Conservation (phyloP, 2,113 vertebrate species). For the Grammomys dolichurus region DNA sequence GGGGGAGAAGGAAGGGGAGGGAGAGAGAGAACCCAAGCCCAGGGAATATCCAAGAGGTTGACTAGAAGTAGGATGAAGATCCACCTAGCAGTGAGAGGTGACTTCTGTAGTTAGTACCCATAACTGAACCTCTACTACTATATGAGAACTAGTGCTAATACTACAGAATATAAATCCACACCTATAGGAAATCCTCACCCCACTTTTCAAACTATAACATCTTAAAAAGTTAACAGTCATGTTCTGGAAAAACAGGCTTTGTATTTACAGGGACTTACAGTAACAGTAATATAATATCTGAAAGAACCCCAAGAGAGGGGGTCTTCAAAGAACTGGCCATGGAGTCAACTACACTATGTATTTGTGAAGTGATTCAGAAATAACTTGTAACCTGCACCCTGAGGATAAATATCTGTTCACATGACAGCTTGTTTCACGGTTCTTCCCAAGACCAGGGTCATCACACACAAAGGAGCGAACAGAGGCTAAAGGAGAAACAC, state of each 20-base stretch:
- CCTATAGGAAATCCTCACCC: background rate
- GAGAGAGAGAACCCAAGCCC: background rate
- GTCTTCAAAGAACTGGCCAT: background rate
- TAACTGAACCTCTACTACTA: background rate
- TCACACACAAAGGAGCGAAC: background rate
- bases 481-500: background rate
- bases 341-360: background rate
- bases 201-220: background rate
- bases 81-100: background rate
- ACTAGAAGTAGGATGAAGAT: slow-evolving; percentile 8
- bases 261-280: background rate
- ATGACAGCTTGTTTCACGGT: background rate
- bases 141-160: background rate
- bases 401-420: background rate
- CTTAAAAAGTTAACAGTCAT: background rate
- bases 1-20: too few relatives aligned
- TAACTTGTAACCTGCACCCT: background rate
- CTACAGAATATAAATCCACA: background rate
- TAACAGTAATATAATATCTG: background rate
- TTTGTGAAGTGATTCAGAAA: slow-evolving; percentile 51
- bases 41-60: background rate
- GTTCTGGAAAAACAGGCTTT: background rate
- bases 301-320: background rate
- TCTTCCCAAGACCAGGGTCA: background rate
- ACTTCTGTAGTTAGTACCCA: background rate